phyloP scores from a whole-genome alignment of 2,113 vertebrate species.

The Parus major region DNA sequence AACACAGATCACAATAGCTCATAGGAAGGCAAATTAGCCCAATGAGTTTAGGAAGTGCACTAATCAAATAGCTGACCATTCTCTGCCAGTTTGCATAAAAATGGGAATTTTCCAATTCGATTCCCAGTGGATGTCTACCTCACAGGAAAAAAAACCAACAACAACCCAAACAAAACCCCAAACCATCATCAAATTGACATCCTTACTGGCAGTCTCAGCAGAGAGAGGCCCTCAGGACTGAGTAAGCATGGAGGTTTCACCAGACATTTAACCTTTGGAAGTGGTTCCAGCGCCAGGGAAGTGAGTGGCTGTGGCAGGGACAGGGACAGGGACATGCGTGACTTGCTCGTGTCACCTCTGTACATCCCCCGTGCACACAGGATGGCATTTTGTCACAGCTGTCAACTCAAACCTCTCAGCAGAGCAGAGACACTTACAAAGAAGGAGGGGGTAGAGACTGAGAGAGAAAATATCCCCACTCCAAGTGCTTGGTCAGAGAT shows the following conservation, averaged over 20 bases:
- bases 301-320: neutral
- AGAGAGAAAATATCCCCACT: neutral
- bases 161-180: neutral
- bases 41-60: neutral
- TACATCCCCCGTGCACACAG: fast-evolving
- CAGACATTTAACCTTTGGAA: neutral
- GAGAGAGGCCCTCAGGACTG: neutral
- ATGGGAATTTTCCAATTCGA: neutral
- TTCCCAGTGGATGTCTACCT: neutral
- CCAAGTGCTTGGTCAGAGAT: neutral
- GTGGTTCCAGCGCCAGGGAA: neutral
- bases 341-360: neutral
- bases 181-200: neutral
- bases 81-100: neutral
- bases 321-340: fast-evolving
- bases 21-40: neutral
- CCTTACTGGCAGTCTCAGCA: neutral
- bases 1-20: neutral
- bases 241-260: neutral
- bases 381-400: neutral
- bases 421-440: neutral
- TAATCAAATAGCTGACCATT: neutral
- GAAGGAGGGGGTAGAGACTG: neutral
- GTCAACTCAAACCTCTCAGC: neutral
- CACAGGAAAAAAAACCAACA: neutral